Conservation (phyloP, 2,113 vertebrate species). For the Oryctolagus cuniculus region mOryCun1.1 NC_091439.1:92194001-92194500, state of each 20-base stretch:
- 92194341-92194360: background rate
- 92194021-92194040: background rate
- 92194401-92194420: background rate
- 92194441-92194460: background rate
- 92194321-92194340: background rate
- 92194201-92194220: background rate
- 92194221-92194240: conserved; percentile 5
- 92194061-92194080: background rate
- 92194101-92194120: background rate
- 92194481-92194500: background rate
- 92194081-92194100: conserved; percentile 29
- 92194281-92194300: background rate
- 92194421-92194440: background rate
- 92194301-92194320: background rate
- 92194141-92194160: background rate
- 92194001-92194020: background rate
- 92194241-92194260: background rate
- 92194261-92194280: background rate
- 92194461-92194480: background rate
- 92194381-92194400: background rate
- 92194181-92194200: background rate
- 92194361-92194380: too few relatives aligned
- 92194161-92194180: background rate
- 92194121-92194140: background rate
- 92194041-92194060: background rate